Evolutionary conservation across 1,140 invertebrate genomes (phyloP), one percentile per base, ranked within the genome.

Genomic region (Micrasema longulum): DNA sequence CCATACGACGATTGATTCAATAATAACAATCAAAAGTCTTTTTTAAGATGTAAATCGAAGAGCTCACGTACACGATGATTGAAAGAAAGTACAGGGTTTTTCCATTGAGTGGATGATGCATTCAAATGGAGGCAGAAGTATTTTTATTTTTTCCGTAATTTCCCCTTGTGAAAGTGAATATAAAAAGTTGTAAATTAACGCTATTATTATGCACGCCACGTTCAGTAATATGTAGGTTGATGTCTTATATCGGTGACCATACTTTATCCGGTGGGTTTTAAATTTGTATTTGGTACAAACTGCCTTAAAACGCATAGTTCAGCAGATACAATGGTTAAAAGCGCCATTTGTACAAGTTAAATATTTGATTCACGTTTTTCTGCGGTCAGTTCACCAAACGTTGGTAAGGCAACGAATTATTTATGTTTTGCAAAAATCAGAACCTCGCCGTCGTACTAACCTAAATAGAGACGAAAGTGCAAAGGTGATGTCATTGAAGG

Each of bases 301-400:
- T 48, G 47, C 63, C 50, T 35, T 52, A 53, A 36, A 45, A 45
- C 41, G 47, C 47, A 41, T 23, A 22, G 53, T 14, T 36, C 43
- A 47, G 47, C 50, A 41, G 52, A 43, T 45, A 20, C 66, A 57
- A 5, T 48, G 63, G 22, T 22, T 20, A 67, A 20, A 31, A 22
- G 64, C 47, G 18, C 22, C 26, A 10, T 57, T 38, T 60, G 36
- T 35, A 16, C 38, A 47, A 38, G 48, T 36, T 68, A 18, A 68
- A 71, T 67, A 74, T 74, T 74, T 74, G 62, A 26, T 31, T 47
- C 73, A 74, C 73, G 73, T 74, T 62, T 31, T 18, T 62, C 48
- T 74, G 73, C 65, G 73, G 73, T 74, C 38, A 43, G 66, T 31
- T 43, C 16, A 38, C 62, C 50, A 55, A 67, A 67, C 38, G 22